These are phyloP conservation scores for Lepidothrix coronata DNA, from an alignment of 2,113 vertebrate genomes.

Conservation along the genomic window DNA sequence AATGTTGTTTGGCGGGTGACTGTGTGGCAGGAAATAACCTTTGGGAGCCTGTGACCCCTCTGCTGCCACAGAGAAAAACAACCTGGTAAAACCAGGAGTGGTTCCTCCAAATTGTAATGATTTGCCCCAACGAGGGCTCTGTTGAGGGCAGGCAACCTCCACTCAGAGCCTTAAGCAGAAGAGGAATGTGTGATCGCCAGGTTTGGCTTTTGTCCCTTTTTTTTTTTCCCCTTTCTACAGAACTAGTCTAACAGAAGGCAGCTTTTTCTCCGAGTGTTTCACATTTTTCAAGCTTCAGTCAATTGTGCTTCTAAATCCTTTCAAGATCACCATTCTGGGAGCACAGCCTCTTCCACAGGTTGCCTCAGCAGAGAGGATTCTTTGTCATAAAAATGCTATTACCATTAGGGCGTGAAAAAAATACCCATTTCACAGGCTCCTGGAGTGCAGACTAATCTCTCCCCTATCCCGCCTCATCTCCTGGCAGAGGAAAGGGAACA, in stretches of 20 bases:
- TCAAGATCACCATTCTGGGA: not conserved
- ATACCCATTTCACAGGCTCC: not conserved
- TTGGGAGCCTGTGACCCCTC: not conserved
- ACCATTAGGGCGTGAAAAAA: not conserved
- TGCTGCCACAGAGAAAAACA: not conserved
- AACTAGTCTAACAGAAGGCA: not conserved
- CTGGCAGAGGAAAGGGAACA: not conserved
- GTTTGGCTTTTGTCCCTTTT: not conserved
- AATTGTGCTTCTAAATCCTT: not conserved
- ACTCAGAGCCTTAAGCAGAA: not conserved
- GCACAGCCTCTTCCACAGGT: not conserved
- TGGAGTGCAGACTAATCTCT: not conserved
- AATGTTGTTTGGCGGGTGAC: not conserved
- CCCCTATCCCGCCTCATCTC: not conserved
- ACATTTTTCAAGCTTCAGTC: slow-evolving; percentile 11
- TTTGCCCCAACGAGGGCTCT: not conserved
- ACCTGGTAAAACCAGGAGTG: not conserved
- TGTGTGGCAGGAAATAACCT: slow-evolving; percentile 27
- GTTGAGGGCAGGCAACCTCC: not conserved
- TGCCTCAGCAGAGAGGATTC: not conserved
- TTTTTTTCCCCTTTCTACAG: not conserved
- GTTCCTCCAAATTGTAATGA: not conserved
- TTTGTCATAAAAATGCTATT: not conserved
- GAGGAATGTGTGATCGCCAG: not conserved
- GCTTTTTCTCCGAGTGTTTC: not conserved